Evolutionary conservation across 2,888 invertebrate species (phyloP).

Genomic region (Yponomeuta sedellus): DNA sequence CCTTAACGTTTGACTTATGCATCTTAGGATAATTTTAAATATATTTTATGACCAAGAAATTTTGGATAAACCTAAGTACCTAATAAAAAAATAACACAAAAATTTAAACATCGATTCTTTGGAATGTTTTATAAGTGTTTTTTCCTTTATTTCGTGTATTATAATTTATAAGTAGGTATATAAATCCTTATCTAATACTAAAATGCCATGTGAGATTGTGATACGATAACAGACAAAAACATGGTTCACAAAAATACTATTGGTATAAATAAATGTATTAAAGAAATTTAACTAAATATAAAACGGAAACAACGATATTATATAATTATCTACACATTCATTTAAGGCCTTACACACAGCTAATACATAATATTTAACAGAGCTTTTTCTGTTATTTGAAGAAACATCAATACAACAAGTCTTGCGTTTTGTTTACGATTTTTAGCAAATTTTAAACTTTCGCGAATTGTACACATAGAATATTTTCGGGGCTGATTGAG

Average conservation of each 20-base stretch:
- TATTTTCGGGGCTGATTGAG: no score
- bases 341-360: constrained; percentile 35
- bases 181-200: no score
- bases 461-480: no score
- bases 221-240: no score
- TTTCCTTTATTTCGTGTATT: neutral
- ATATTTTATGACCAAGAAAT: neutral
- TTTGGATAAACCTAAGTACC: neutral
- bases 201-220: no score
- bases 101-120: neutral
- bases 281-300: neutral
- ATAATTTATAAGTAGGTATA: neutral
- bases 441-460: no score
- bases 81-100: neutral
- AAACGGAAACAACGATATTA: constrained; percentile 16
- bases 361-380: constrained; percentile 21
- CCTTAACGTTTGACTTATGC: no score
- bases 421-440: no score
- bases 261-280: no score
- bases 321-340: constrained; percentile 30
- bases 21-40: no score
- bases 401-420: no score
- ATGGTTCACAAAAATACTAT: no score
- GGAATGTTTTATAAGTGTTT: constrained; percentile 4
- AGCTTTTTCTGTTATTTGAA: neutral